A percentile compares a stretch with the other conserved stretches of the same genome.
Conservation (phyloP, 2,113 vertebrate genomes). For the Sardina pilchardus region DNA sequence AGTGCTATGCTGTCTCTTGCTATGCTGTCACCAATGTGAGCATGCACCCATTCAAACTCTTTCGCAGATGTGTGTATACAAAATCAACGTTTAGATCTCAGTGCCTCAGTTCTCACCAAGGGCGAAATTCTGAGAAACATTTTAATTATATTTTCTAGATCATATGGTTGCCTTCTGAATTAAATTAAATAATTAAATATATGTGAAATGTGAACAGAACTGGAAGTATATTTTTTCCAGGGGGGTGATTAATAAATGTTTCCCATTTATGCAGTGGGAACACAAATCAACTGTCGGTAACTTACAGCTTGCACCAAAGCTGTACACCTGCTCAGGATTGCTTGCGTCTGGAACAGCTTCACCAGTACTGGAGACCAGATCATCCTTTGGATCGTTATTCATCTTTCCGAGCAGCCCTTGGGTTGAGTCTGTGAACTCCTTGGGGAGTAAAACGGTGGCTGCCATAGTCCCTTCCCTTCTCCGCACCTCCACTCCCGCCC, state of each 20-base stretch:
- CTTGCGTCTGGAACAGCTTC: constrained; percentile 48
- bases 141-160: not conserved
- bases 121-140: not conserved
- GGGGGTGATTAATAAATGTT: too few species aligned
- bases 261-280: not conserved
- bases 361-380: constrained; percentile 74
- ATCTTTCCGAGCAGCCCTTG: constrained; percentile 83
- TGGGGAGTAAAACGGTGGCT: constrained; percentile 79
- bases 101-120: not conserved
- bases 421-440: constrained; percentile 72
- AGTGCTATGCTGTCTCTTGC: not conserved
- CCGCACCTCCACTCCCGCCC: constrained; percentile 81
- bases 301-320: constrained; percentile 85
- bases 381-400: constrained; percentile 75
- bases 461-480: constrained; percentile 68
- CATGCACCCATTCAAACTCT: not conserved
- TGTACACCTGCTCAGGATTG: constrained; percentile 75
- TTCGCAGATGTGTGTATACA: not conserved
- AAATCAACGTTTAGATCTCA: not conserved
- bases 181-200: too few species aligned
- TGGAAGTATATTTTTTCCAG: too few species aligned
- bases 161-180: not conserved
- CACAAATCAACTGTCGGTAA: constrained; percentile 5
- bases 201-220: not conserved
- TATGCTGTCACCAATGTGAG: not conserved